Evolutionary conservation across 1,140 invertebrate species (phyloP).

Genomic region (Oscheius sp.): DNA sequence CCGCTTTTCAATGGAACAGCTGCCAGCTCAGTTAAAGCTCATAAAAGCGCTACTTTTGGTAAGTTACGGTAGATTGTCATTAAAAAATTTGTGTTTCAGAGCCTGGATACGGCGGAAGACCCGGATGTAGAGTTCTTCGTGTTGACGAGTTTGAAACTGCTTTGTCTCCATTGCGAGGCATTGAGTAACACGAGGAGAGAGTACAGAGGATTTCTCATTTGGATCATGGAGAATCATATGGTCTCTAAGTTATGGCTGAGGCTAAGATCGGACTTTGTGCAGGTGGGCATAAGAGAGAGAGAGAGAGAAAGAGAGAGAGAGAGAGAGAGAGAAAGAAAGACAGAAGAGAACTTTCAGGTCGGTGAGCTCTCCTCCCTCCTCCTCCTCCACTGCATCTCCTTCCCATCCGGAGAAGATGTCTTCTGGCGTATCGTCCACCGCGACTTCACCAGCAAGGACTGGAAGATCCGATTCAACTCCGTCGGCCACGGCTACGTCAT

Average conservation of each 20-base stretch:
- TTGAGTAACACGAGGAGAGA: constrained; percentile 81
- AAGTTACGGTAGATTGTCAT: no score
- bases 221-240: constrained; percentile 84
- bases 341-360: constrained; percentile 59
- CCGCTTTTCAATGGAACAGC: constrained; percentile 81
- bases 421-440: constrained; percentile 90
- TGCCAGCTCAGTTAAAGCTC: constrained; percentile 86
- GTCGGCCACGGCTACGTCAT: constrained; percentile 57
- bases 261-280: constrained; percentile 82
- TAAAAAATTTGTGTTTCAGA: no score
- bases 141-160: constrained; percentile 82
- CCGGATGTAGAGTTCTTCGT: constrained; percentile 90
- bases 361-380: constrained; percentile 70
- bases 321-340: no score
- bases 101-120: constrained; percentile 74
- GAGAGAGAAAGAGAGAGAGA: not conserved
- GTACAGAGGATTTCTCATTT: constrained; percentile 83
- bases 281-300: constrained; percentile 58
- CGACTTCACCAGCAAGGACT: constrained; percentile 84
- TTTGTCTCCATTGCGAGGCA: constrained; percentile 88
- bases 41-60: constrained; percentile 78
- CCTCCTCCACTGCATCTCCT: constrained; percentile 86
- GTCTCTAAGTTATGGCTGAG: constrained; percentile 94
- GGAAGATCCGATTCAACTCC: constrained; percentile 83
- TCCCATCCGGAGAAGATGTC: constrained; percentile 85